Evolutionary conservation across 1,140 invertebrate species (phyloP).

Genomic region (Lepidurus apus): DNA sequence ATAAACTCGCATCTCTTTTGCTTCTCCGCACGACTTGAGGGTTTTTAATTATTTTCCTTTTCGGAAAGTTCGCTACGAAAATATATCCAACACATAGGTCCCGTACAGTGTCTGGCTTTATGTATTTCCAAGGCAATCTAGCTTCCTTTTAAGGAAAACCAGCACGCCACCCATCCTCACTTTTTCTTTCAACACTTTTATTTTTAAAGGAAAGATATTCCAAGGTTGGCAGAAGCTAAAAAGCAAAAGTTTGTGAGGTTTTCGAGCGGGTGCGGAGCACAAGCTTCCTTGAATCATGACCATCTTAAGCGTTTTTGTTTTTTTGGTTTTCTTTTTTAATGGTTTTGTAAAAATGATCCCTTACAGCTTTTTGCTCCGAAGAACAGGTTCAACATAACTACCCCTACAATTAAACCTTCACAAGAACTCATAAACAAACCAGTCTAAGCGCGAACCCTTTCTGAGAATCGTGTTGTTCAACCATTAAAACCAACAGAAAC

Average conservation of each 20-base stretch:
- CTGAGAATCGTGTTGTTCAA: no score
- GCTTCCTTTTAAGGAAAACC: not conserved
- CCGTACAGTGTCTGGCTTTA: not conserved
- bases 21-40: not conserved
- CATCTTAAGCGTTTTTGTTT: not conserved
- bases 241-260: not conserved
- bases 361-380: not conserved
- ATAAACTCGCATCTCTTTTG: not conserved
- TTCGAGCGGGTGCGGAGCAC: not conserved
- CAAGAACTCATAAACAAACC: no score
- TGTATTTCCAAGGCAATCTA: not conserved
- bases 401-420: not conserved
- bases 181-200: not conserved
- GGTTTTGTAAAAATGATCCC: not conserved
- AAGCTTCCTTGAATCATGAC: not conserved
- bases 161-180: conserved; percentile 7
- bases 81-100: not conserved
- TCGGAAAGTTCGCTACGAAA: not conserved
- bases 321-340: not conserved
- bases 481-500: no score
- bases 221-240: conserved; percentile 10
- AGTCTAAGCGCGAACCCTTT: no score
- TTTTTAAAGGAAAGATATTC: not conserved
- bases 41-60: not conserved
- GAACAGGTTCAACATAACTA: conserved; percentile 1